These are phyloP conservation scores for Corythaeola cristata DNA, from an alignment of 2,113 vertebrate genomes.

Conservation along the genomic window DNA sequence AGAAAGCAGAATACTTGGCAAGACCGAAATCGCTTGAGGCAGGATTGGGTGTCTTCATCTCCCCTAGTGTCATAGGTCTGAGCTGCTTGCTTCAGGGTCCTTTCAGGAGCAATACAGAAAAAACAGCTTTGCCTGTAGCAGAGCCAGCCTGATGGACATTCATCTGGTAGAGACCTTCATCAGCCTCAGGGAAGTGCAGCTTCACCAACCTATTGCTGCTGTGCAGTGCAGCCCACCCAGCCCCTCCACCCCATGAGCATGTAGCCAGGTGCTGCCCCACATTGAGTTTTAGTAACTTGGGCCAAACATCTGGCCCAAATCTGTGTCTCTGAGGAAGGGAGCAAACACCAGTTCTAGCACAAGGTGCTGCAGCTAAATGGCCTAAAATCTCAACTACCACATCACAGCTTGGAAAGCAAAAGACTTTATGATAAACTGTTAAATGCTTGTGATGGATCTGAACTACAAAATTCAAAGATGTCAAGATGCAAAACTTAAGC, in stretches of 20 bases:
- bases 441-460: not conserved
- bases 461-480: not conserved
- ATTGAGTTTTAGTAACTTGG: not conserved
- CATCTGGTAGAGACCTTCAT: not conserved
- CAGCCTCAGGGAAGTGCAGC: not conserved
- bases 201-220: not conserved
- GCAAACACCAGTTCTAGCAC: not conserved
- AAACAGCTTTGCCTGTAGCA: not conserved
- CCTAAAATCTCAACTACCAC: not conserved
- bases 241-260: not conserved
- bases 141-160: not conserved
- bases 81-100: not conserved
- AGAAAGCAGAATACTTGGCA: not conserved
- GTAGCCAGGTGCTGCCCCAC: not conserved
- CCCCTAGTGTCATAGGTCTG: rapidly evolving
- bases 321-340: not conserved
- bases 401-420: not conserved
- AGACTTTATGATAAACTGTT: not conserved
- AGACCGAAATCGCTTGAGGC: not conserved
- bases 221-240: rapidly evolving
- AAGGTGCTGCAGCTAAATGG: not conserved
- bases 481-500: not conserved
- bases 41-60: not conserved
- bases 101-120: not conserved
- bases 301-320: not conserved